These are phyloP conservation scores for Amphiprion percula DNA, from an alignment of 2,113 vertebrate species.

Conservation along the genomic window DNA sequence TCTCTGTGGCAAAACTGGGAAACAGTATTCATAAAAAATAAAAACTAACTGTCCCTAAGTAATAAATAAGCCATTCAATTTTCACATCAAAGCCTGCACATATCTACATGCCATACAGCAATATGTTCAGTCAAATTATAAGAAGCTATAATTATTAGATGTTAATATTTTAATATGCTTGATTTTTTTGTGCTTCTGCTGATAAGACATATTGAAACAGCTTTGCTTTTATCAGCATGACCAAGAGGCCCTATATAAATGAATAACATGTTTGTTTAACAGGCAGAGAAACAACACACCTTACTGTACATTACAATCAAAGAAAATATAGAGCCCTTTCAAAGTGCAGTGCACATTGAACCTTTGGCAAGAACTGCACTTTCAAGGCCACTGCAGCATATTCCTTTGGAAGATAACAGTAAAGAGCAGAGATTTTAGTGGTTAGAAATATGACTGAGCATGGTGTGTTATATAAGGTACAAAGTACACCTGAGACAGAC, in stretches of 20 bases:
- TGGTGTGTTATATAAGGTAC: constrained; percentile 14
- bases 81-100: too few species aligned
- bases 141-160: too few species aligned
- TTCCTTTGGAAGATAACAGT: constrained; percentile 6
- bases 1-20: too few species aligned
- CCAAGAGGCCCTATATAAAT: constrained; percentile 19
- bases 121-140: too few species aligned
- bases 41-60: too few species aligned
- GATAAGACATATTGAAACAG: constrained; percentile 14
- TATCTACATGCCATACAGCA: too few species aligned
- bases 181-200: neutral
- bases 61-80: too few species aligned
- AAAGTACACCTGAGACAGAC: constrained; percentile 12
- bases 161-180: too few species aligned
- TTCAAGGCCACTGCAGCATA: constrained; percentile 36
- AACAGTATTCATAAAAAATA: too few species aligned
- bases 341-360: constrained; percentile 47
- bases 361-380: constrained; percentile 20
- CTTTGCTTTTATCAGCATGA: neutral
- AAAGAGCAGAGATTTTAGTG: constrained; percentile 9
- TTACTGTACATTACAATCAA: constrained; percentile 25
- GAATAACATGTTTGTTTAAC: constrained; percentile 39
- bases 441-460: constrained; percentile 12
- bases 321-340: constrained; percentile 18
- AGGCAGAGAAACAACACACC: constrained; percentile 32